Conservation (phyloP, 2,797 vertebrate species). For the Gymnoscopelus microlampas region DNA sequence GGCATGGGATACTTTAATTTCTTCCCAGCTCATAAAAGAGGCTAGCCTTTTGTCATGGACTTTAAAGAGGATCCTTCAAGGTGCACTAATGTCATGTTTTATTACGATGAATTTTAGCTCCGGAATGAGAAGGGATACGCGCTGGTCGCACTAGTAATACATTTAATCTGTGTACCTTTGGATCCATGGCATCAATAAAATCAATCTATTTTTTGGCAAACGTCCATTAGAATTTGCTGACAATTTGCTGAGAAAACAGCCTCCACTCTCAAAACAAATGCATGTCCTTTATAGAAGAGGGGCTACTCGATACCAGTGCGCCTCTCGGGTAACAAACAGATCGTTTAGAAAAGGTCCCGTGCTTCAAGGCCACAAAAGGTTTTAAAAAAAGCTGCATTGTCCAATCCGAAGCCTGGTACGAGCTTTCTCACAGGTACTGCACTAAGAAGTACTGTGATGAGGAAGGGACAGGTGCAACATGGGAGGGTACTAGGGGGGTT, state of each 20-base stretch:
- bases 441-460: slow-evolving; percentile 32
- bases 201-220: background rate
- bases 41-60: slow-evolving; percentile 53
- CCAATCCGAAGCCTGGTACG: slow-evolving; percentile 32
- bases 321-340: slow-evolving; percentile 65
- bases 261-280: slow-evolving; percentile 6
- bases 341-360: slow-evolving; percentile 38
- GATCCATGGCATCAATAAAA: background rate
- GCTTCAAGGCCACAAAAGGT: slow-evolving; percentile 61
- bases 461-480: slow-evolving; percentile 69
- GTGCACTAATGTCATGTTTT: slow-evolving; percentile 42
- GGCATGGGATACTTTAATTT: slow-evolving; percentile 61
- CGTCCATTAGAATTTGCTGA: background rate
- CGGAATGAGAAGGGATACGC: slow-evolving; percentile 19
- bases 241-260: background rate
- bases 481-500: slow-evolving; percentile 48
- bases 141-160: slow-evolving; percentile 9
- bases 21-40: slow-evolving; percentile 59
- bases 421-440: slow-evolving; percentile 62
- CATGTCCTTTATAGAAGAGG: slow-evolving; percentile 17
- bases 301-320: slow-evolving; percentile 46
- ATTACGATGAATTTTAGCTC: slow-evolving; percentile 43
- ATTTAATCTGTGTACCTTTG: slow-evolving; percentile 31
- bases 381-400: slow-evolving; percentile 62
- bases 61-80: slow-evolving; percentile 49